Evolutionary conservation across 2,797 vertebrate species (phyloP).

Genomic region (Clamator glandarius): DNA sequence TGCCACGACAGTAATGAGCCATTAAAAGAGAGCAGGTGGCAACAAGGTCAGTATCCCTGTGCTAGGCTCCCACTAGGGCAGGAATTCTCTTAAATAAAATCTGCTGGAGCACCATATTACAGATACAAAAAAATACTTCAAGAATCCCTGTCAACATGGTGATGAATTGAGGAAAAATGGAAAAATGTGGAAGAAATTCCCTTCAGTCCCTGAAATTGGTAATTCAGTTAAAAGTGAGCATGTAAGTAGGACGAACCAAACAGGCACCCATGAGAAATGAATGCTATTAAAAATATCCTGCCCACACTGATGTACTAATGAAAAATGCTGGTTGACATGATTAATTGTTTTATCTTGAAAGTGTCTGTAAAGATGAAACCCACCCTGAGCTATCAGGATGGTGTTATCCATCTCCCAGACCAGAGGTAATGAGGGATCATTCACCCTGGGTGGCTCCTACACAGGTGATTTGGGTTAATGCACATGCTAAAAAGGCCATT

Average conservation of each 20-base stretch:
- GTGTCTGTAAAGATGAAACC: slow-evolving; percentile 6
- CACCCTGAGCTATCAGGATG: slow-evolving; percentile 9
- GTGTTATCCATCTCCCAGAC: slow-evolving; percentile 26
- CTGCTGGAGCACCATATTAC: not conserved
- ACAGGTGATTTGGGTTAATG: slow-evolving; percentile 25
- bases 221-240: not conserved
- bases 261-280: slow-evolving; percentile 45
- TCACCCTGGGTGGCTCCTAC: not conserved
- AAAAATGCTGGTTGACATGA: slow-evolving; percentile 40
- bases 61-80: not conserved
- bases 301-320: slow-evolving; percentile 33
- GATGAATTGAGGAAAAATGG: slow-evolving; percentile 13
- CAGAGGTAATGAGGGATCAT: slow-evolving; percentile 21
- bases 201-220: not conserved
- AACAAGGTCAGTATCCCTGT: not conserved
- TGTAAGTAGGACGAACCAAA: slow-evolving; percentile 24
- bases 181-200: slow-evolving; percentile 14
- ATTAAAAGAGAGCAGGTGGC: not conserved
- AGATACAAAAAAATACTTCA: not conserved
- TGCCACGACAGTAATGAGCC: not conserved
- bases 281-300: slow-evolving; percentile 41
- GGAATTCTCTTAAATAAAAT: not conserved
- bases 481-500: not conserved
- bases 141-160: not conserved
- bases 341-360: slow-evolving; percentile 38